Evolutionary conservation across 2,888 invertebrate genomes (phyloP), one percentile per base, ranked within the genome.

Genomic region (Gymnoscelis rufifasciata): DNA sequence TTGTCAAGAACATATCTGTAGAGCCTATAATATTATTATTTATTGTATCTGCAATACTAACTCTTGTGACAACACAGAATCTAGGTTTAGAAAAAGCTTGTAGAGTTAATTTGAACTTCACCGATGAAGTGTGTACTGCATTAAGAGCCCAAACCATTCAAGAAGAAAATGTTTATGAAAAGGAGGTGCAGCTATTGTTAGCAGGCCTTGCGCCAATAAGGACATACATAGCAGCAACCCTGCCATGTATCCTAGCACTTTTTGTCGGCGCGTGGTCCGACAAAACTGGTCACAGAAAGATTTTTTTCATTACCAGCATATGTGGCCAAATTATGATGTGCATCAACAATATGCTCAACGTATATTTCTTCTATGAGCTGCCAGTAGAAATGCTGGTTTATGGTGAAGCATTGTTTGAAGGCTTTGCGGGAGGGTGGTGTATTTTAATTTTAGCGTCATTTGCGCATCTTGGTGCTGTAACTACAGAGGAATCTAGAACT

Each of bases 21-120:
- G 87, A 87, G 42, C 86, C 86, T 6, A 61, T 68, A 1, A 67
- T 78, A 59, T 46, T 74, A 0, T 8, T 83, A 2, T 81, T 79
- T 27, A 49, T 83, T 0, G 13, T 76, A 12, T 43, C 71, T 0
- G 49, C 54, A 0, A 70, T 91, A 12, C 59, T 91, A n/a, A 90
- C 92, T 0, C 89, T 91, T 33, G 67, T 94, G 45, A 93, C 94
- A 13, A 92, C 94, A 2, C 95, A 95, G 71, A 95, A 95, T 76
- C 78, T 95, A 7, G 93, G 92, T 67, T 83, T 95, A 56, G 95
- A 95, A 69, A 95, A 95, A 71, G 95, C 95, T 0, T 96, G 95
- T 66, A 83, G 95, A 10, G 95, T 95, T 0, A 95, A 95, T 69
- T 82, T 95, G 48, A 91, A 89, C 12, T 94, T 91, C 60, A 87